These are phyloP conservation scores for Atractosteus spatula DNA, from an alignment of 2,113 vertebrate species.

Conservation along the genomic window DNA sequence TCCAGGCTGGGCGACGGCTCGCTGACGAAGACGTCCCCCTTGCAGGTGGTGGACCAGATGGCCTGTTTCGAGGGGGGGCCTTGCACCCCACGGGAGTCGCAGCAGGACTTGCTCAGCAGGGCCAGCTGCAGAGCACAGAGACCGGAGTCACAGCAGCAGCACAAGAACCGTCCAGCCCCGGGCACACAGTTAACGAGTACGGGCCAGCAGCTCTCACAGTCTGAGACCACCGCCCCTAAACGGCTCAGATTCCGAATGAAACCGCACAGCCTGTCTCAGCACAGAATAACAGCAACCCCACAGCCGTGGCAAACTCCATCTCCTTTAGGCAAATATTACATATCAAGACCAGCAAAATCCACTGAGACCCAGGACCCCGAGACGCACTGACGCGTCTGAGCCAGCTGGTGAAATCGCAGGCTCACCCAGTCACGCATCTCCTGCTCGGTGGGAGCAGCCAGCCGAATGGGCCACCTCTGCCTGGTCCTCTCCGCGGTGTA, in stretches of 20 bases:
- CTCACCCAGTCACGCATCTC: slow-evolving; percentile 96
- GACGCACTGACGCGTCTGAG: too few relatives aligned
- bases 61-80: slow-evolving; percentile 86
- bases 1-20: slow-evolving; percentile 82
- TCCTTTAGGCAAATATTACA: too few relatives aligned
- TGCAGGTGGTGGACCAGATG: slow-evolving; percentile 94
- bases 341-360: background rate
- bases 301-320: too few relatives aligned
- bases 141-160: background rate
- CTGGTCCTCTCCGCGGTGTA: slow-evolving; percentile 89
- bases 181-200: background rate
- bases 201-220: too few relatives aligned
- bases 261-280: too few relatives aligned
- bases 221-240: background rate
- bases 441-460: slow-evolving; percentile 84
- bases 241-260: background rate
- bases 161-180: background rate
- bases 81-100: slow-evolving; percentile 80
- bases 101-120: slow-evolving; percentile 83
- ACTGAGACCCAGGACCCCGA: background rate
- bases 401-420: background rate
- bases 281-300: too few relatives aligned
- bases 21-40: slow-evolving; percentile 94
- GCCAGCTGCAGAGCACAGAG: slow-evolving; percentile 68
- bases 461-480: slow-evolving; percentile 88